Conservation (phyloP, 2,113 vertebrate species). For the Apteryx mantelli region DNA sequence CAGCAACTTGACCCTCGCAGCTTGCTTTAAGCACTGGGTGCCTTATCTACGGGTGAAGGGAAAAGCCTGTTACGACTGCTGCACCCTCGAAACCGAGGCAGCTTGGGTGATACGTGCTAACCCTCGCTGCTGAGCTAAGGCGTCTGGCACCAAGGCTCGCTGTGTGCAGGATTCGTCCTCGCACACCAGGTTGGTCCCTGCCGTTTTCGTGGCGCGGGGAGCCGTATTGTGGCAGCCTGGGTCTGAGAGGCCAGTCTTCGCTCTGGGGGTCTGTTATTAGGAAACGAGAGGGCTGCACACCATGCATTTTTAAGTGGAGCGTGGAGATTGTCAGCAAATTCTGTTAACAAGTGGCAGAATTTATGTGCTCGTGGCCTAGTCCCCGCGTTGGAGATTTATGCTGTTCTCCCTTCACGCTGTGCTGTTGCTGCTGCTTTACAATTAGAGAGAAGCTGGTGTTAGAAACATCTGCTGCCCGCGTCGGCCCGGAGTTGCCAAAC, state of each 20-base stretch:
- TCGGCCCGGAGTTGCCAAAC: conserved; percentile 33
- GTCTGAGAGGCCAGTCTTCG: not conserved
- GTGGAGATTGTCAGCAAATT: not conserved
- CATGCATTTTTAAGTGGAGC: not conserved
- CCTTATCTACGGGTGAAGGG: not conserved
- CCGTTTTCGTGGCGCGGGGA: fast-evolving
- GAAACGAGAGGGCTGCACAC: not conserved
- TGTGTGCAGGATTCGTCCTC: fast-evolving
- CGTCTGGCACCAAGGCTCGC: not conserved
- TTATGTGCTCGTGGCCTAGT: not conserved
- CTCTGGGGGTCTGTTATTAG: not conserved
- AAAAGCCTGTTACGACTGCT: not conserved
- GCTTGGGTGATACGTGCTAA: fast-evolving
- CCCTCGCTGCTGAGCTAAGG: not conserved
- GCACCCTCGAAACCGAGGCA: not conserved
- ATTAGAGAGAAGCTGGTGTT: conserved; percentile 59
- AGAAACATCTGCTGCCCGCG: conserved; percentile 54
- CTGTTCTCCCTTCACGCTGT: not conserved
- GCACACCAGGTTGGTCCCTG: not conserved
- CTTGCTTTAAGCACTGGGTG: not conserved
- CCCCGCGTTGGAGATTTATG: not conserved
- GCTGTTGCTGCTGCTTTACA: conserved; percentile 47
- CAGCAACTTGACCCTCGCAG: fast-evolving
- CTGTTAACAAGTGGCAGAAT: conserved; percentile 35
- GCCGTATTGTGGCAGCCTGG: not conserved